phyloP scores from a whole-genome alignment of 2,113 vertebrate genomes.

The Pseudolaguvia tuberculata region DNA sequence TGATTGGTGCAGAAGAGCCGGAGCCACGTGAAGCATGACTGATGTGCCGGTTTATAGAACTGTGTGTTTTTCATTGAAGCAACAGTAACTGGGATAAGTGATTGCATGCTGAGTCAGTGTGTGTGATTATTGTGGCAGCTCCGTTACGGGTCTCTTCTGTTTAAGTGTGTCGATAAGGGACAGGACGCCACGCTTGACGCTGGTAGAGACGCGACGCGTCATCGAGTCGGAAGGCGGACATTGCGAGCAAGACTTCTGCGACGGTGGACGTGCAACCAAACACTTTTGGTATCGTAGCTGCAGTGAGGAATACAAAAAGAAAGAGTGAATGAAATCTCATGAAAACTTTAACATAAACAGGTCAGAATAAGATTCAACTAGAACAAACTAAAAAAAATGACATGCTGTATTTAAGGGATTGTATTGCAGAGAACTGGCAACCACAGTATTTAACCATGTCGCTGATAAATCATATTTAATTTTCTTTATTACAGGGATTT shows the following conservation, averaged over 20 bases:
- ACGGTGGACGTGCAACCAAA: slow-evolving; percentile 88
- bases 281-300: slow-evolving; percentile 98
- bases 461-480: too few species aligned
- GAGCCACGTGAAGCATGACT: slow-evolving; percentile 4
- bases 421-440: too few species aligned
- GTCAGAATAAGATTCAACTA: not conserved
- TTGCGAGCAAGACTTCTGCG: slow-evolving; percentile 82
- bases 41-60: not conserved
- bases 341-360: not conserved
- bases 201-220: slow-evolving; percentile 90
- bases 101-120: slow-evolving; percentile 47
- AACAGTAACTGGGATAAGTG: not conserved
- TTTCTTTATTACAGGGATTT: too few species aligned
- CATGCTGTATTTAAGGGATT: too few species aligned
- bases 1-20: slow-evolving; percentile 13
- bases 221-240: slow-evolving; percentile 87
- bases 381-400: too few species aligned
- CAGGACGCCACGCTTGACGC: slow-evolving; percentile 89
- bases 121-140: slow-evolving; percentile 76
- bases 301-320: not conserved
- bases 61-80: not conserved
- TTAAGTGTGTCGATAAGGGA: slow-evolving; percentile 99
- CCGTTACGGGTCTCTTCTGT: slow-evolving; percentile 88
- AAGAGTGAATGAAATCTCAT: not conserved
- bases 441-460: too few species aligned